Evolutionary conservation across 2,888 invertebrate species (phyloP).

Genomic region (Alviniconcha strummeri): DNA sequence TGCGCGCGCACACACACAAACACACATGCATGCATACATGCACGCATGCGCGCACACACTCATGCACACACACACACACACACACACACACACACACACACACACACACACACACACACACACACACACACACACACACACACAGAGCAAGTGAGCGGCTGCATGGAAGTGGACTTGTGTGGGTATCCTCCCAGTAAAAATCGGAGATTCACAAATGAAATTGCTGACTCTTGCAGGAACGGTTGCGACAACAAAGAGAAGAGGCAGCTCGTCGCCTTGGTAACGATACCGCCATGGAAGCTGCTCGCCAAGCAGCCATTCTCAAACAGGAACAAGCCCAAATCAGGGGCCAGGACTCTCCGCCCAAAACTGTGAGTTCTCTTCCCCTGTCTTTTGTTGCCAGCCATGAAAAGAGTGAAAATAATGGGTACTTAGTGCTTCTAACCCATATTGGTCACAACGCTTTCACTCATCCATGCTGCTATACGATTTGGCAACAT

Average conservation of each 20-base stretch:
- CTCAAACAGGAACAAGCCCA: constrained; percentile 50
- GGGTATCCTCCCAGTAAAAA: no score
- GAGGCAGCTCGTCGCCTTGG: constrained; percentile 36
- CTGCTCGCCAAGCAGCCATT: constrained; percentile 45
- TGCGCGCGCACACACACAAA: no score
- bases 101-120: neutral
- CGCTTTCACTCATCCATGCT: no score
- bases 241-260: constrained; percentile 46
- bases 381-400: neutral
- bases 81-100: neutral
- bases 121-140: neutral
- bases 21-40: no score
- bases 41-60: neutral
- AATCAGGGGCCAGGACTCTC: constrained; percentile 44
- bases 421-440: no score
- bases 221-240: constrained; percentile 41
- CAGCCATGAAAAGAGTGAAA: neutral
- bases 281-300: constrained; percentile 38
- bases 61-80: neutral
- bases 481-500: no score
- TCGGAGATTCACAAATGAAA: no score
- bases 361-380: constrained; percentile 5
- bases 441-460: no score
- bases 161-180: no score
- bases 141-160: no score